Base-by-base conservation (phyloP, 2,797 vertebrate species). In the Characodon lateralis region DNA sequence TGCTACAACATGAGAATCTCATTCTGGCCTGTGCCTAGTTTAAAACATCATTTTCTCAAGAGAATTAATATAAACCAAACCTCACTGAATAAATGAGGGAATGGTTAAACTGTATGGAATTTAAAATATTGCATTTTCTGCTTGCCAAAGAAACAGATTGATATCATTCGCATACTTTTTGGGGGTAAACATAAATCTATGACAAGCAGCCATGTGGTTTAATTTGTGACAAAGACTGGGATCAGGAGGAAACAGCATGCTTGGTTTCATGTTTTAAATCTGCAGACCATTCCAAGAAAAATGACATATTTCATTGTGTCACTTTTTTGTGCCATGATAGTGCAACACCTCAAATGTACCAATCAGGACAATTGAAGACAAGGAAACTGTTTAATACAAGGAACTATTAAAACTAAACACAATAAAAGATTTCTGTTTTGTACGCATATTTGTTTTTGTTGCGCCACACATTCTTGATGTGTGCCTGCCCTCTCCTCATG, bases 381-480 rank as follows among this genome's bases (percentile, higher is more conserved):
- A 75, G 87, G 85, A 82, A 81, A 87, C 87, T 75, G 71, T 70
- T 46, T 46, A 69, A 63, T 83, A 83, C n/a, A 80, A 77, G 68
- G 71, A 81, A 73, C 46, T 72, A 41, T 63, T 81, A 83, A 87
- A 86, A 81, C 43, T 14, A 58, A 76, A 63, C 80, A 85, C 81
- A 92, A 90, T 90, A 87, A 80, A 80, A 87, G 84, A 71, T 88
- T 91, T 87, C 84, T 88, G 5, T 41, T 55, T 41, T 89, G 82
- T 72, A 56, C 81, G 90, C 90, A 83, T 87, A 84, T 87, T 74
- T 85, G 88, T 89, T 91, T 92, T 90, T 79, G 73, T 50, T 80
- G 85, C 83, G 87, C 77, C 71, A 48, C 14, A 77, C 83, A 90
- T 89, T 76, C 73, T 76, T 31, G 0, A 66, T 85, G 89, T 86